Evolutionary conservation across 1,140 invertebrate species (phyloP).

Genomic region (Listronotus bonariensis): DNA sequence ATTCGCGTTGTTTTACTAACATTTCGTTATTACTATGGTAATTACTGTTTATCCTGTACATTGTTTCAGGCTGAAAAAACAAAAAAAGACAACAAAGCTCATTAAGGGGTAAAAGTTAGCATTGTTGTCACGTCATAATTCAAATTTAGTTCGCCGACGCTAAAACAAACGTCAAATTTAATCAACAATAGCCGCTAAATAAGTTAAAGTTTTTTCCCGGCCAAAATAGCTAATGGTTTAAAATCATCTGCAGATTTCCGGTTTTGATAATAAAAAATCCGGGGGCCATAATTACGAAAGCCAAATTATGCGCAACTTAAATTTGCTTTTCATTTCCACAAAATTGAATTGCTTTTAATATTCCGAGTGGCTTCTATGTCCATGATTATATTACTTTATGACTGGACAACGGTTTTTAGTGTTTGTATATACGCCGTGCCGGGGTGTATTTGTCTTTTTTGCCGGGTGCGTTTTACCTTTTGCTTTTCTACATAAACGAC

Average conservation of each 20-base stretch:
- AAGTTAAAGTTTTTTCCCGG: constrained; percentile 12
- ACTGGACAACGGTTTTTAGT: constrained; percentile 15
- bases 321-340: constrained; percentile 33
- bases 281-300: constrained; percentile 22
- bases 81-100: constrained; percentile 4
- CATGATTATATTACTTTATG: constrained; percentile 29
- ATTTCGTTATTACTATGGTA: no score
- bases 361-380: constrained; percentile 16
- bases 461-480: no score
- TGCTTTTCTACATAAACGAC: no score
- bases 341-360: constrained; percentile 32
- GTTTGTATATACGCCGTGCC: neutral
- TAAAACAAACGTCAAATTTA: constrained; percentile 31
- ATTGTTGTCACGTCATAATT: constrained; percentile 33
- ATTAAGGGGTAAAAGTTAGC: constrained; percentile 25
- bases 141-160: constrained; percentile 25
- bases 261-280: constrained; percentile 4
- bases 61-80: neutral
- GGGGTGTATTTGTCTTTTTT: constrained; percentile 6
- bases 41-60: no score
- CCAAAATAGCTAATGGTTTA: constrained; percentile 5
- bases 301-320: constrained; percentile 28
- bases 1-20: no score
- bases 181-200: constrained; percentile 26
- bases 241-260: constrained; percentile 25